These are phyloP conservation scores for Athene cunicularia DNA, from an alignment of 2,113 vertebrate genomes.

Conservation along the genomic window DNA sequence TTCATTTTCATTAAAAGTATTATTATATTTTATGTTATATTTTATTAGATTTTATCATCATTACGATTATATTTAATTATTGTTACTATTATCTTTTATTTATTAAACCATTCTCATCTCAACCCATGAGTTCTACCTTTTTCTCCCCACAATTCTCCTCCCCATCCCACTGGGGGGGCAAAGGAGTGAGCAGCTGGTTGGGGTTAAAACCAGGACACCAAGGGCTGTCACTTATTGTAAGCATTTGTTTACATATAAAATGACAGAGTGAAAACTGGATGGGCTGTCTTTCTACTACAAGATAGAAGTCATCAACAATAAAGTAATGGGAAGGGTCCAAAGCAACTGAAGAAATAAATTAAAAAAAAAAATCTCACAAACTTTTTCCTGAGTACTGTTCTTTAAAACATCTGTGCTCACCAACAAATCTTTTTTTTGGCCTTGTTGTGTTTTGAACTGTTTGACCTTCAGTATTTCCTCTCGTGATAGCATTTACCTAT, in stretches of 20 bases:
- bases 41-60: too few species aligned
- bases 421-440: background rate
- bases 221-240: background rate
- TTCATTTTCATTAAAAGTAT: too few species aligned
- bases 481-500: background rate
- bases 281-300: background rate
- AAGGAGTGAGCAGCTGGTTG: too few species aligned
- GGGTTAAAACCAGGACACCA: too few species aligned
- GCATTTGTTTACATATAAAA: background rate
- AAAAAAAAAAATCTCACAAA: background rate
- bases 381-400: background rate
- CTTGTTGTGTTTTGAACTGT: background rate
- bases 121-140: too few species aligned
- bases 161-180: too few species aligned
- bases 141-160: too few species aligned
- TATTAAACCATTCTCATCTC: too few species aligned
- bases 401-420: background rate
- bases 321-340: background rate
- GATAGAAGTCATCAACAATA: background rate
- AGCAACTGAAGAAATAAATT: background rate
- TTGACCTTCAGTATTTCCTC: background rate
- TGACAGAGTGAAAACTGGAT: background rate
- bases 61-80: too few species aligned
- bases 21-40: too few species aligned
- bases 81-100: too few species aligned